A percentile compares a stretch with the other conserved stretches of the same genome.
Evolutionary conservation across 2,113 vertebrate genomes (phyloP).

Genomic region (Hydrochoerus hydrochaeris): DNA sequence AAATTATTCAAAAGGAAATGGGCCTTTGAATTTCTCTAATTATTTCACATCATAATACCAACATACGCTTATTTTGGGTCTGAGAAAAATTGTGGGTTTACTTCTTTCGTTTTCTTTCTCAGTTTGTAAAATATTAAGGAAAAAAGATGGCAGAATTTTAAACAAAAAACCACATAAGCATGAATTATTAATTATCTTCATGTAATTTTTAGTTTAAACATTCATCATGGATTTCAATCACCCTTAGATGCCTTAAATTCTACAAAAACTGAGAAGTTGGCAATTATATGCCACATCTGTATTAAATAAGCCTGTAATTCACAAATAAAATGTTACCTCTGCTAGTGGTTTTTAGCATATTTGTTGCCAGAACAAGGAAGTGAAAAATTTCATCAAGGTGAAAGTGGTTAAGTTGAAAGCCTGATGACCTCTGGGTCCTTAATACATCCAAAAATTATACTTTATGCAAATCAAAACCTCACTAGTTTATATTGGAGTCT

Average conservation of each 20-base stretch:
- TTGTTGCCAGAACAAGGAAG: not conserved
- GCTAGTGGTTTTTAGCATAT: conserved; percentile 23
- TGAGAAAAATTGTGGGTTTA: not conserved
- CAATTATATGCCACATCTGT: not conserved
- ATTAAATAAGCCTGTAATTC: conserved; percentile 61
- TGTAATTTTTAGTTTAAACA: not conserved
- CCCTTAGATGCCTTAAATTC: not conserved
- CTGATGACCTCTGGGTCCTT: conserved; percentile 33
- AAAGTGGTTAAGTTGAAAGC: conserved; percentile 50
- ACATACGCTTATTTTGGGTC: not conserved
- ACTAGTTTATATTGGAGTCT: conserved; percentile 58
- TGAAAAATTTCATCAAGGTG: conserved; percentile 1
- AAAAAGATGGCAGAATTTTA: not conserved
- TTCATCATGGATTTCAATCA: not conserved
- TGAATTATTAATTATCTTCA: not conserved
- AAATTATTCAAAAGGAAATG: conserved; percentile 33
- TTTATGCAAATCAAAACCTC: conserved; percentile 61
- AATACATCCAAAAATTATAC: not conserved
- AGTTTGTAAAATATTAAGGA: not conserved
- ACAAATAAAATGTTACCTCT: conserved; percentile 49
- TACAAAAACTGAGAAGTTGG: not conserved
- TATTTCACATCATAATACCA: not conserved
- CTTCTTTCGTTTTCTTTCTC: not conserved
- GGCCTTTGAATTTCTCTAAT: not conserved
- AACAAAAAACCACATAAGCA: conserved; percentile 44